phyloP scores from a whole-genome alignment of 2,797 vertebrate genomes.

The Sebastes goodei region DNA sequence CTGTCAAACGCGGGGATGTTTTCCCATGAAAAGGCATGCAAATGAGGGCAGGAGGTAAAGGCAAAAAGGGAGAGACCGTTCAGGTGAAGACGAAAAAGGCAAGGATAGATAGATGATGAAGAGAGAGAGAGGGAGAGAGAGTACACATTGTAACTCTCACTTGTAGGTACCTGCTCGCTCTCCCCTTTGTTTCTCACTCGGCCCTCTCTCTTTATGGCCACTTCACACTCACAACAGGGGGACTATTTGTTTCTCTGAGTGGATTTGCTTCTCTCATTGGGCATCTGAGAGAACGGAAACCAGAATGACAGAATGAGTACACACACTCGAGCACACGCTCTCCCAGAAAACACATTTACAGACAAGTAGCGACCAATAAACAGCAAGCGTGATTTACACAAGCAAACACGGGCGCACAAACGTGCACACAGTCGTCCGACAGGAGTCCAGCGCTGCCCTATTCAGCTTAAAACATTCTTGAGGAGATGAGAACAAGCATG shows the following conservation, averaged over 20 bases:
- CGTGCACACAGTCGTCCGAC: background rate
- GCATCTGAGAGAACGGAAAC: constrained; percentile 57
- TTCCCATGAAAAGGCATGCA: constrained; percentile 35
- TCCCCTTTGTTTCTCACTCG: constrained; percentile 24
- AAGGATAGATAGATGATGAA: background rate
- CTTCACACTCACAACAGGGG: constrained; percentile 66
- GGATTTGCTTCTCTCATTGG: constrained; percentile 72
- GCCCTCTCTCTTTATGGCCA: constrained; percentile 53
- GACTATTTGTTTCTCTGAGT: constrained; percentile 74
- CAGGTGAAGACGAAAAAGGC: constrained; percentile 1
- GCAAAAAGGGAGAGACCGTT: background rate
- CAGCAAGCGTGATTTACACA: background rate
- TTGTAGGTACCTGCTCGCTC: background rate
- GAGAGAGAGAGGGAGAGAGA: background rate
- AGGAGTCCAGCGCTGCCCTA: background rate
- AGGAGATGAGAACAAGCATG: constrained; percentile 11
- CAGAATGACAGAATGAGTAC: constrained; percentile 69
- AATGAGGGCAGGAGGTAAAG: constrained; percentile 26
- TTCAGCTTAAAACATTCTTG: background rate
- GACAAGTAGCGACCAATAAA: constrained; percentile 40
- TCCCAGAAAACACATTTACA: constrained; percentile 39
- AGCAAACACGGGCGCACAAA: background rate
- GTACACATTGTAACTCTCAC: background rate
- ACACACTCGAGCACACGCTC: constrained; percentile 41
- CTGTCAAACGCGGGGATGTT: constrained; percentile 31